Evolutionary conservation across 64 coral and sea anemone genomes (phyloP).

Genomic region (Actinia tenebrosa): DNA sequence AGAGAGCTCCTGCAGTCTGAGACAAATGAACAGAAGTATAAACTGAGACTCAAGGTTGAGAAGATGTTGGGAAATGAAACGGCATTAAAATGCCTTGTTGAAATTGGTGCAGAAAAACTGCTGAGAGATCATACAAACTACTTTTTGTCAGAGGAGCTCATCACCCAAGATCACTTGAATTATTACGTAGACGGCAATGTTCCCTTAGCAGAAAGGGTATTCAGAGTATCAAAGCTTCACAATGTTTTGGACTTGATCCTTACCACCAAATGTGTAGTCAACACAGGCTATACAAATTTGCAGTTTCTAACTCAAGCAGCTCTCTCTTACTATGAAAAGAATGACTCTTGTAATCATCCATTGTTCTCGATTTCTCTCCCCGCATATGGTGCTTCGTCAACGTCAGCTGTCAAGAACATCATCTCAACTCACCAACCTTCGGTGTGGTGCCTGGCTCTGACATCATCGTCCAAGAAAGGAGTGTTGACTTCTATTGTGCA

Average conservation of each 20-base stretch:
- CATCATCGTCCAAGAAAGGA: slow-evolving; percentile 57
- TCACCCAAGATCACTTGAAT: slow-evolving; percentile 70
- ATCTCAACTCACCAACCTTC: slow-evolving; percentile 55
- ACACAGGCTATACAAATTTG: slow-evolving; percentile 65
- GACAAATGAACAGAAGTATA: slow-evolving; percentile 58
- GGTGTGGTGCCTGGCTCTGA: slow-evolving; percentile 74
- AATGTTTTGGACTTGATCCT: slow-evolving; percentile 69
- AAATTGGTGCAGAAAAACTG: slow-evolving; percentile 78
- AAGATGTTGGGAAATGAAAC: slow-evolving; percentile 38
- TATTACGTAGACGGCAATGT: slow-evolving; percentile 45
- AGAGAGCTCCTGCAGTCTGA: slow-evolving; percentile 67
- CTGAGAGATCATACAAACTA: slow-evolving; percentile 68
- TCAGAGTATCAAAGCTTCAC: slow-evolving; percentile 69
- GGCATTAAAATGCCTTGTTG: slow-evolving; percentile 52
- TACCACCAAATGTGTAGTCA: slow-evolving; percentile 65
- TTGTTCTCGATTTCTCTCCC: slow-evolving; percentile 84
- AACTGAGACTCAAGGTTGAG: slow-evolving; percentile 53
- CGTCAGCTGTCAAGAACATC: slow-evolving; percentile 56
- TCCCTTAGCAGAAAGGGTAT: slow-evolving; percentile 37
- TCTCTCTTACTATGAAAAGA: slow-evolving; percentile 64
- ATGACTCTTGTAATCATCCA: slow-evolving; percentile 36
- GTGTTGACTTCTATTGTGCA: slow-evolving; percentile 63
- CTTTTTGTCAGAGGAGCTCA: slow-evolving; percentile 72
- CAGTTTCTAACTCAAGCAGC: slow-evolving; percentile 60
- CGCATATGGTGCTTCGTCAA: slow-evolving; percentile 67